Evolutionary conservation across 2,797 vertebrate genomes (phyloP), one percentile per base, ranked within the genome.

Genomic region (Hafferia zeledoni): DNA sequence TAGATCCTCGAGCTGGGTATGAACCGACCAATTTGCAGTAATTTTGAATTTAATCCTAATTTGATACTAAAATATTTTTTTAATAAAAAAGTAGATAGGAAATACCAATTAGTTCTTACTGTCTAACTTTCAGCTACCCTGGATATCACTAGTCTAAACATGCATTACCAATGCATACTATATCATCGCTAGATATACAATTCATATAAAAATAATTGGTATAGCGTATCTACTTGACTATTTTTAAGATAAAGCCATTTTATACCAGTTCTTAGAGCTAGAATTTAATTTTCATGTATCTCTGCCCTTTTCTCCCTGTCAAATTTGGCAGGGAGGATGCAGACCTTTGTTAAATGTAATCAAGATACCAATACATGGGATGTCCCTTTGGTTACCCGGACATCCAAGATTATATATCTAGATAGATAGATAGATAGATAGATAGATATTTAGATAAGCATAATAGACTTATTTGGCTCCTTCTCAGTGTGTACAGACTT

Each of bases 1-100:
- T 99, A 96, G 99, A 99, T 97, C 99, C 99, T 85, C 99, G 97
- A 97, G 98, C 98, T 84, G 99, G 99, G 99, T 99, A 98, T 88
- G 98, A 74, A 94, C 24, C 35, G 92, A 44, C 8, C 27, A 22
- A 80, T 90, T 76, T 90, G 72, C 49, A 76, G 9, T 83, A 33
- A 47, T 57, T 72, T 9, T 9, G 16, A 44, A 25, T 41, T 65
- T 65, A 83, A 72, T 64, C 8, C 9, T 93, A 28, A 70, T 57
- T 59, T 68, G 20, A 31, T 44, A 25, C 28, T 79, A 39, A 70
- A 64, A 13, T 79, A 2, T 7, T 41, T 84, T 55, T 35, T 11
- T 24, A 33, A 33, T 6, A 35, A 61, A n/a, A 27, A 7, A 39
- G 28, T 24, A 53, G 13, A 17, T 16, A 57, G 5, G 4, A 61